Evolutionary conservation across 2,888 invertebrate genomes (phyloP).

Genomic region (Agriopis marginaria): DNA sequence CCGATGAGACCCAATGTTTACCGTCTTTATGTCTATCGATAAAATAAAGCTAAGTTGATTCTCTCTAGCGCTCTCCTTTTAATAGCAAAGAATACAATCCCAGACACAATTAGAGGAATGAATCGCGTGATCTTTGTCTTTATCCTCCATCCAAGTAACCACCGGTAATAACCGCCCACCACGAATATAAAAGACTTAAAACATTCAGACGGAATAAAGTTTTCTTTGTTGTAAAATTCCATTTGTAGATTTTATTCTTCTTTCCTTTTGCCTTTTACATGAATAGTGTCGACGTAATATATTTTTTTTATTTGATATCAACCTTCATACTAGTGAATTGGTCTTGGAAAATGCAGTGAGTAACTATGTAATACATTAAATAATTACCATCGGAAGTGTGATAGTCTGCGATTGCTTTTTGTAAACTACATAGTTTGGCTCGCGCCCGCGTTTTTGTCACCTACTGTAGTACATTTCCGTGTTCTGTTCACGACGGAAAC

Average conservation of each 20-base stretch:
- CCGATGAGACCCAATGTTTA: conserved; percentile 36
- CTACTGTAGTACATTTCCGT: conserved; percentile 75
- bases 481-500: conserved; percentile 72
- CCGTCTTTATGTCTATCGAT: conserved; percentile 37
- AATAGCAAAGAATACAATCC: conserved; percentile 36
- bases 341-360: too few relatives aligned
- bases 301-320: too few relatives aligned
- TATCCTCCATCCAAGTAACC: conserved; percentile 67
- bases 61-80: conserved; percentile 20
- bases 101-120: conserved; percentile 73
- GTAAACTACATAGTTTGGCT: conserved; percentile 64
- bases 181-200: conserved; percentile 64
- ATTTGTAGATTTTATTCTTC: conserved; percentile 45
- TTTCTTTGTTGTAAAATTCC: conserved; percentile 63
- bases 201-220: conserved; percentile 57
- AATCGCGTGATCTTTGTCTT: conserved; percentile 74
- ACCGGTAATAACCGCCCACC: conserved; percentile 66
- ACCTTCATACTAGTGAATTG: too few relatives aligned
- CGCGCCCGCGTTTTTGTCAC: conserved; percentile 68
- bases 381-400: conserved; percentile 36
- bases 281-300: not conserved
- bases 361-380: conserved; percentile 3
- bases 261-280: not conserved
- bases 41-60: conserved; percentile 34
- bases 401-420: conserved; percentile 41